These are phyloP conservation scores for Drosophila equinoxialis DNA, from an alignment of 1,140 invertebrate genomes.

Conservation along the genomic window DNA sequence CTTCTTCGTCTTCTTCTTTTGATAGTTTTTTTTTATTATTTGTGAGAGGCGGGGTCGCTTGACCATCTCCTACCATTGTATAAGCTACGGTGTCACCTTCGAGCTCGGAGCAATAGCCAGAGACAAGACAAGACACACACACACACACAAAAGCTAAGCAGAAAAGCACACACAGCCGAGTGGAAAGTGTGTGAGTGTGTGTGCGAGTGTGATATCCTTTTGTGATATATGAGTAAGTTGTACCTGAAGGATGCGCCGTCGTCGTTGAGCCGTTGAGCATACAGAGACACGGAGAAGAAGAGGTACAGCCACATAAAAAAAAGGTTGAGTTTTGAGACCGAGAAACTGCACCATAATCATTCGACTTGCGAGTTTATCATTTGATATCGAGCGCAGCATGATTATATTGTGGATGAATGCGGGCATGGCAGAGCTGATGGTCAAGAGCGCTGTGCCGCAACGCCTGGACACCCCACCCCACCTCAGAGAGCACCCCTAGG, in stretches of 20 bases:
- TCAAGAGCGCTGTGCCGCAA: conserved; percentile 31
- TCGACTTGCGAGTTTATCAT: conserved; percentile 68
- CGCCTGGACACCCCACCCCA: conserved; percentile 45
- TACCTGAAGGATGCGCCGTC: conserved; percentile 73
- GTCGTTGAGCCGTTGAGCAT: conserved; percentile 76
- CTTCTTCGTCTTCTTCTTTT: conserved; percentile 56
- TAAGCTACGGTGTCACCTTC: conserved; percentile 79
- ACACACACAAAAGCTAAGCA: conserved; percentile 66
- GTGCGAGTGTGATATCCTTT: conserved; percentile 71
- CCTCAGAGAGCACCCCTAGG: conserved; percentile 13
- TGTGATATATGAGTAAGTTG: conserved; percentile 83
- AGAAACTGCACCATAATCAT: conserved; percentile 51
- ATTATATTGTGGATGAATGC: conserved; percentile 47
- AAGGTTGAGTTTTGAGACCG: conserved; percentile 25
- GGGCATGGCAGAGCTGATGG: conserved; percentile 12
- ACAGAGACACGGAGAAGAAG: conserved; percentile 37
- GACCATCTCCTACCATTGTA: conserved; percentile 65
- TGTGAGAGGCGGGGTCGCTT: conserved; percentile 56
- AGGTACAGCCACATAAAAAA: conserved; percentile 18
- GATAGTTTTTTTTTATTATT: conserved; percentile 23
- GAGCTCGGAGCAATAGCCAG: conserved; percentile 65
- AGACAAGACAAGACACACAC: conserved; percentile 66
- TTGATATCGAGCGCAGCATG: conserved; percentile 75
- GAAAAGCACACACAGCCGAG: conserved; percentile 71
- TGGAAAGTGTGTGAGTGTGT: conserved; percentile 16